Base-by-base conservation (phyloP, 2,797 vertebrate species). In the Limnodromus scolopaceus region DNA sequence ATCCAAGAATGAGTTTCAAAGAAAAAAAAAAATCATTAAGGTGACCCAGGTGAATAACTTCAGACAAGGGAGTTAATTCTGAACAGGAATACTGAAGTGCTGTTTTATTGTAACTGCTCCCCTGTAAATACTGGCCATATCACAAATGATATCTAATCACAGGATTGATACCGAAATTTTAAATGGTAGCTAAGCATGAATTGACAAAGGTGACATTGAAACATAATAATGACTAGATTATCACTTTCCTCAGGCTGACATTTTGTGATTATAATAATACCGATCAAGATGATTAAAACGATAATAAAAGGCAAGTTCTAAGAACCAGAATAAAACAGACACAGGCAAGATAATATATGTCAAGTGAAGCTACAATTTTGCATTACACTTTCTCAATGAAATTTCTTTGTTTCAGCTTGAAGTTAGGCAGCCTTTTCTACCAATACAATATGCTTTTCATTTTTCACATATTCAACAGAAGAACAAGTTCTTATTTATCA, bases 161-260 rank as follows among this genome's bases (percentile, higher is more conserved):
- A 92, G 95, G 93, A 97, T 41, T 90, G 95, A 97, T 96, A 97
- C 63, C 63, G 41, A 94, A 46, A 90, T 94, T 96, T 93, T 87
- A 94, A 98, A 97, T 74, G 94, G 96, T 82, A 97, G 84, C 96
- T 97, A 97, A 96, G 95, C 82, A 72, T 60, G 92, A 97, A 96
- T 89, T 97, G 97, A 98, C 97, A 97, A 97, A 98, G 97, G 97
- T 98, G 98, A 98, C 97, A 97, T 80, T 98, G 98, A 97, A 98
- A 97, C 95, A 97, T 96, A 97, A 97, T 96, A 96, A 96, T 49
- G 87, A 94, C 25, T 79, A 95, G 97, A 97, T 97, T 90, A 95
- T 96, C 92, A 51, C 96, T 97, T 97, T 98, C 86, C 96, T 97
- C 90, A 95, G 95, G 96, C 96, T 98, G 98, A 98, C 97, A 97